Conservation (phyloP, 2,888 invertebrate species). For the Loripinus fragilis region DNA sequence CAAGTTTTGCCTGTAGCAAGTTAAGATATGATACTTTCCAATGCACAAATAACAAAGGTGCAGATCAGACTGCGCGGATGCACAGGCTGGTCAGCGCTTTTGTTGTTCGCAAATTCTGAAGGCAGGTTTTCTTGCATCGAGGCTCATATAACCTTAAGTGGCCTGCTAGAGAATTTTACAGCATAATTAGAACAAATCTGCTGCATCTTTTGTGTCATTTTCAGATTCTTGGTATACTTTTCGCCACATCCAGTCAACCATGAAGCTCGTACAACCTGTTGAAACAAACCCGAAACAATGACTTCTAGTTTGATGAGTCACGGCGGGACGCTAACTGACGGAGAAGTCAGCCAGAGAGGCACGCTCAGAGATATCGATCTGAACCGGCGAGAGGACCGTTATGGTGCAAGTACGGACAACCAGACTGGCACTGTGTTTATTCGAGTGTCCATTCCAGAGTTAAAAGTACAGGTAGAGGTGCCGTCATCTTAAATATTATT, state of each 20-base stretch:
- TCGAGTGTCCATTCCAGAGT: conserved; percentile 80
- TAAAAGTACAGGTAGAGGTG: conserved; percentile 79
- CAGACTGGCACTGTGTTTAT: conserved; percentile 79
- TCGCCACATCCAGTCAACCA: neutral
- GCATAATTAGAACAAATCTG: no score
- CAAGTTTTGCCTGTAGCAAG: no score
- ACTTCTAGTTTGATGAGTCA: neutral
- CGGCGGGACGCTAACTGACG: neutral
- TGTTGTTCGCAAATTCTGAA: no score
- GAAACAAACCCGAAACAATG: neutral
- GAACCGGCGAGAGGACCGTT: conserved; percentile 46
- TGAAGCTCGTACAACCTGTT: neutral
- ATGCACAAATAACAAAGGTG: no score
- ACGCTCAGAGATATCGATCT: conserved; percentile 32
- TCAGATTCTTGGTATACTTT: neutral
- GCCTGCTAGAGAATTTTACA: no score
- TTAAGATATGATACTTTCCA: no score
- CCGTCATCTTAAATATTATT: neutral
- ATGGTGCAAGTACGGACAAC: conserved; percentile 63
- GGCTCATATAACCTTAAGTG: no score
- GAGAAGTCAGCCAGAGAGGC: conserved; percentile 12
- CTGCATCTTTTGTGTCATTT: no score
- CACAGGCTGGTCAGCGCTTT: no score
- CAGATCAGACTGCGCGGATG: no score
- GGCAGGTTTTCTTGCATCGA: no score